Base-by-base conservation (phyloP, 2,113 vertebrate species). In the Clarias magur region DNA sequence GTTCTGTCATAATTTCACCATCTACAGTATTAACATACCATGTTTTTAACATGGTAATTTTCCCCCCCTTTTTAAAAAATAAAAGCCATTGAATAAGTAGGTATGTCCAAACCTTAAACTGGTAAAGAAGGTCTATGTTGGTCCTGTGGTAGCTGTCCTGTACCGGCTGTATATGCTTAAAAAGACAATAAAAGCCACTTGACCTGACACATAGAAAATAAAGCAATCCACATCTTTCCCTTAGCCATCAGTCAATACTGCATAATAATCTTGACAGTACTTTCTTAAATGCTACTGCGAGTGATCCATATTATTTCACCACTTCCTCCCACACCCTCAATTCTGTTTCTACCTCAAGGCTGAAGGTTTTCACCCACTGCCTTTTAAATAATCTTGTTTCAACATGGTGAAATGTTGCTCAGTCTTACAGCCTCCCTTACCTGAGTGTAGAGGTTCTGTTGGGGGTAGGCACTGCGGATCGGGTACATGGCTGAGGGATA, bases 401-500 rank as follows among this genome's bases (percentile, higher is more conserved):
- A 53, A 53, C 4, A 2, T n/a, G 34, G 9, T 72, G 68, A 38
- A 48, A 53, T 25, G 72, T 11, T 38, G 34, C 34, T 13, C 25
- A 30, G 13, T 76, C 7, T 25, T 23, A 80, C 79, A 80, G 21
- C 7, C 90, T 59, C 27, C 1, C 95, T 86, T 94, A 99, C 98
- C 98, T 99, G 98, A 93, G 98, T 95, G 93, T 99, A 99, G 90
- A 99, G 92, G 95, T 99, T 99, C 95, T 97, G 97, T 95, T 99
- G 98, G 87, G 98, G 98, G 90, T 99, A 99, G 97, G 98, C 98
- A 99, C 98, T 99, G 97, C 98, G 96, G 95, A 99, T 99, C 85
- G 98, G 98, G 95, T 99, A 99, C 98, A 99, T 98, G 75, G 98
- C 97, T 38, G 98, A 98, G 13, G 96, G 98, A 94, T 99, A 99